These are phyloP conservation scores for Coptodon bakossiorum DNA, from an alignment of 2,113 vertebrate genomes.

Conservation along the genomic window DNA sequence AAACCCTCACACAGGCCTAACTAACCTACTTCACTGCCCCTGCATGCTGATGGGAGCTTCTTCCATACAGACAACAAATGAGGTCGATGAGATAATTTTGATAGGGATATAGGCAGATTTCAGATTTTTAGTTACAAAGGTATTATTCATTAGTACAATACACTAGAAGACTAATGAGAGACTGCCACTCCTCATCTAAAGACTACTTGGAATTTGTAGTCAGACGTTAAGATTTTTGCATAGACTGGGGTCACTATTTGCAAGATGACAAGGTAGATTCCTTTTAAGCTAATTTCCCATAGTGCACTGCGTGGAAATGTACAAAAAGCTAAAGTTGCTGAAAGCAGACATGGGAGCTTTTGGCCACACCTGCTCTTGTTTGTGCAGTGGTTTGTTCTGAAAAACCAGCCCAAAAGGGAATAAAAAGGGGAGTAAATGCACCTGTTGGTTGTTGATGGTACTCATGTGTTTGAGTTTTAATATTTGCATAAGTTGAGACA, in stretches of 20 bases:
- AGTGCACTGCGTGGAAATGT: neutral
- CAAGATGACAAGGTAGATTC: neutral
- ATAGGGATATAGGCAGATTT: neutral
- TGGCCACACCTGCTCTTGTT: neutral
- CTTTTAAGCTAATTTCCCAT: neutral
- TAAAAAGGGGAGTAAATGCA: neutral
- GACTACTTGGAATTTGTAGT: neutral
- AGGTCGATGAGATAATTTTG: neutral
- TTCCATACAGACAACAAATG: neutral
- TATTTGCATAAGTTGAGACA: neutral
- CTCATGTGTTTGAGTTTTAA: neutral
- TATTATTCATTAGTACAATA: neutral
- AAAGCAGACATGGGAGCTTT: neutral
- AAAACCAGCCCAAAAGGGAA: neutral
- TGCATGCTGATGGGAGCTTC: neutral
- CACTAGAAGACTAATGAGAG: neutral
- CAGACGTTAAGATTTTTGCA: neutral
- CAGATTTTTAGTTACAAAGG: neutral
- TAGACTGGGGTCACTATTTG: neutral
- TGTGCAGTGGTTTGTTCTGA: neutral
- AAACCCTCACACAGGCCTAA: conserved; percentile 1
- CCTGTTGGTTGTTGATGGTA: neutral
- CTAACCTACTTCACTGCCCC: conserved; percentile 15
- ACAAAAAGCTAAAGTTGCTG: neutral
- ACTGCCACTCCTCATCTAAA: neutral